Conservation (phyloP, 2,797 vertebrate species). For the Diglossa cyanea region DNA sequence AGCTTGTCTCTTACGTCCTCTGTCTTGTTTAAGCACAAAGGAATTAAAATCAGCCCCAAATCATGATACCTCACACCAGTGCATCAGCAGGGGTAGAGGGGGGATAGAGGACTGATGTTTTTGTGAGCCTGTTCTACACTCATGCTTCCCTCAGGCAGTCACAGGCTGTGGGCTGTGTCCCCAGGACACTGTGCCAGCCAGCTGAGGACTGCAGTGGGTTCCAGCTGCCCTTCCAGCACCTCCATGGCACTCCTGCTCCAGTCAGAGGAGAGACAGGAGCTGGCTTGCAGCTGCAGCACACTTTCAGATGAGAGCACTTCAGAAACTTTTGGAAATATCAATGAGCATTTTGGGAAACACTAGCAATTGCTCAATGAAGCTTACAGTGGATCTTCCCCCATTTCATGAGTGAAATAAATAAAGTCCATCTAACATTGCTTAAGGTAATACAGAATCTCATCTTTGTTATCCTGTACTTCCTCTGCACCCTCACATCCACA, state of each 20-base stretch:
- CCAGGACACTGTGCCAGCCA: neutral
- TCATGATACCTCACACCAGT: rapidly evolving
- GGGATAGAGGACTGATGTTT: rapidly evolving
- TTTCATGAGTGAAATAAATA: neutral
- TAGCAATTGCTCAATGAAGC: neutral
- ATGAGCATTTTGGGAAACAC: neutral
- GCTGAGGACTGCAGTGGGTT: neutral
- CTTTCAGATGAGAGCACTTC: neutral
- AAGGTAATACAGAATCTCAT: neutral
- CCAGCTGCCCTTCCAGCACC: neutral
- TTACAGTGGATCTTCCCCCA: neutral
- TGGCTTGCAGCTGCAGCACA: neutral
- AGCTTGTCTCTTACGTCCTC: neutral
- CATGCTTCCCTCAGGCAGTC: rapidly evolving
- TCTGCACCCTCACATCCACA: neutral
- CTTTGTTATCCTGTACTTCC: neutral
- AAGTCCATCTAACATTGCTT: neutral
- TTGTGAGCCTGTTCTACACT: neutral
- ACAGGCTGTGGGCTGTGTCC: rapidly evolving
- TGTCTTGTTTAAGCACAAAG: neutral
- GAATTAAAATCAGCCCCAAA: neutral
- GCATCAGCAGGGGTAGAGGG: neutral
- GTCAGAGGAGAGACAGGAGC: neutral
- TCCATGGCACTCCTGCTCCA: neutral
- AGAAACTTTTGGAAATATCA: neutral